Conservation (phyloP, 2,888 invertebrate species). For the Andrena chrysosceles region DNA sequence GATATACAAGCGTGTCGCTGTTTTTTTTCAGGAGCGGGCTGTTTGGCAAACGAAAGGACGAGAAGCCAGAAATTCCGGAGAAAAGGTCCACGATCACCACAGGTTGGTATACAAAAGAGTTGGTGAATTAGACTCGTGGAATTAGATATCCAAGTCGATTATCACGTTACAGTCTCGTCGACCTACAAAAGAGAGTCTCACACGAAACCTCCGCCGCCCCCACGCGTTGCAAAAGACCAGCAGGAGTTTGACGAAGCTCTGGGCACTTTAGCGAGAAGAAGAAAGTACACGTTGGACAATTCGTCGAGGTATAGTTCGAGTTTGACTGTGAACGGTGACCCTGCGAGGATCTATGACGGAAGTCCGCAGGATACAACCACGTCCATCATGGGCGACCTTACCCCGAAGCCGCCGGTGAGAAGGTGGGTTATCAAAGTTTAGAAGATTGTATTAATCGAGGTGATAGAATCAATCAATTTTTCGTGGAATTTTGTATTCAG, state of each 20-base stretch:
- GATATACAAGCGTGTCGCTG: not conserved
- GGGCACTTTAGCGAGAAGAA: conserved; percentile 79
- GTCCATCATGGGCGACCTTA: conserved; percentile 78
- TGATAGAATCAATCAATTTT: not conserved
- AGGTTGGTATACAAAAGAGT: conserved; percentile 64
- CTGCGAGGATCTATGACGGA: conserved; percentile 77
- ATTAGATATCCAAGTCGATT: too few species aligned
- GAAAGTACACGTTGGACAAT: conserved; percentile 80
- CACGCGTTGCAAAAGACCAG: conserved; percentile 76
- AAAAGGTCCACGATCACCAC: conserved; percentile 78
- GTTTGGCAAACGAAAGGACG: conserved; percentile 79
- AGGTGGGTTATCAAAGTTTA: conserved; percentile 64
- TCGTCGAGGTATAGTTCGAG: conserved; percentile 76
- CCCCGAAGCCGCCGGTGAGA: conserved; percentile 81
- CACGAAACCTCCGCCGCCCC: conserved; percentile 70
- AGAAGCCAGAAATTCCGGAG: conserved; percentile 64
- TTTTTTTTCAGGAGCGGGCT: conserved; percentile 78
- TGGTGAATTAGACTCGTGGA: too few species aligned
- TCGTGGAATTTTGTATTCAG: conserved; percentile 59
- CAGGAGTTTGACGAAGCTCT: conserved; percentile 81
- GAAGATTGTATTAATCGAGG: not conserved
- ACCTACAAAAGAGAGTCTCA: conserved; percentile 76
- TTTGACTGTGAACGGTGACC: conserved; percentile 79
- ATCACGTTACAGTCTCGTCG: conserved; percentile 73
- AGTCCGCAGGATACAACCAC: conserved; percentile 78